Evolutionary conservation across 2,888 invertebrate species (phyloP).

Genomic region (Therioaphis trifolii): DNA sequence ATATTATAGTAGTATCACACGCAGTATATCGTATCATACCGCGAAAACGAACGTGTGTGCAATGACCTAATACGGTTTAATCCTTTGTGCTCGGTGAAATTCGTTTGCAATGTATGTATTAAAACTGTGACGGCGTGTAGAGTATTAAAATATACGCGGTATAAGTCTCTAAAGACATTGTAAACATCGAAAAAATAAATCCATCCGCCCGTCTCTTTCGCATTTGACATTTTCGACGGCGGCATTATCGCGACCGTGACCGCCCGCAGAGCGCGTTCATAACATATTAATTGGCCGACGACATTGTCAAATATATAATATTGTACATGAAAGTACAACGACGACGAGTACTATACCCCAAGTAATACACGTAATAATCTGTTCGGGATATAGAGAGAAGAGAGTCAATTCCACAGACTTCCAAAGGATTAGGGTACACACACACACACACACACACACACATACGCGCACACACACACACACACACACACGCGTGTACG

Average conservation of each 20-base stretch:
- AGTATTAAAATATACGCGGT: not conserved
- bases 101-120: not conserved
- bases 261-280: not conserved
- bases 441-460: not conserved
- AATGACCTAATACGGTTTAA: no score
- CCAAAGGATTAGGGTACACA: conserved; percentile 20
- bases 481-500: not conserved
- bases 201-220: not conserved
- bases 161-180: conserved; percentile 4
- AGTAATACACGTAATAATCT: conserved; percentile 4
- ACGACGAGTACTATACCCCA: not conserved
- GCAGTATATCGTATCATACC: no score
- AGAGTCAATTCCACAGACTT: conserved; percentile 49
- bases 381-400: not conserved
- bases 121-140: not conserved
- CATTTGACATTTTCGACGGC: not conserved
- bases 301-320: not conserved
- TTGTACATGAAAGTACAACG: not conserved
- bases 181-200: not conserved
- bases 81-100: not conserved
- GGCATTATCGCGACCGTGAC: not conserved
- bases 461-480: no score
- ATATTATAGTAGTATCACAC: no score
- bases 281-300: not conserved
- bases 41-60: no score